Percentiles rank a stretch among this genome's conserved stretches.
Evolutionary conservation across 2,113 vertebrate genomes (phyloP).

Genomic region (Eolophus roseicapilla): DNA sequence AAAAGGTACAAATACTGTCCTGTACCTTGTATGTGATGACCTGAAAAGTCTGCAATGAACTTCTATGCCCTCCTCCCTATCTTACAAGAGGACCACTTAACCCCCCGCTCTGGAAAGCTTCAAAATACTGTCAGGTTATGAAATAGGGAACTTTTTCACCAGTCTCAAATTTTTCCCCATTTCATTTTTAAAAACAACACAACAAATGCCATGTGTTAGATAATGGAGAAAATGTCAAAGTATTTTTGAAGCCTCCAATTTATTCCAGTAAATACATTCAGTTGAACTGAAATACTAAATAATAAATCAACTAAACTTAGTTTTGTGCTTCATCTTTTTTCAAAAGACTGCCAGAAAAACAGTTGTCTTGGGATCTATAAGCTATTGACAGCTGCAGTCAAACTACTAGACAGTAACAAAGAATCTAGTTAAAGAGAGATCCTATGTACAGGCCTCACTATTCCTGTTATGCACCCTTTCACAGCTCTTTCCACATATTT

Average conservation of each 20-base stretch:
- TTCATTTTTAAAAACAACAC: neutral
- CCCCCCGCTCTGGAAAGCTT: neutral
- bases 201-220: conserved; percentile 12
- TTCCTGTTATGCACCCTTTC: conserved; percentile 27
- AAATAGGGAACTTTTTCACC: neutral
- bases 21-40: neutral
- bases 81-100: neutral
- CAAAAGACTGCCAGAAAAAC: conserved; percentile 58
- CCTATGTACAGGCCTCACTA: conserved; percentile 21
- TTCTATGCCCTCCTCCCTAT: neutral
- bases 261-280: conserved; percentile 52
- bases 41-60: neutral
- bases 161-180: neutral
- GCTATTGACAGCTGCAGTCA: conserved; percentile 67
- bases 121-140: neutral
- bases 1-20: neutral
- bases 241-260: conserved; percentile 53
- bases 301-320: conserved; percentile 68
- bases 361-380: conserved; percentile 63
- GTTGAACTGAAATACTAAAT: conserved; percentile 58
- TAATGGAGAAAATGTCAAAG: conserved; percentile 47
- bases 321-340: conserved; percentile 67
- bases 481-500: conserved; percentile 14
- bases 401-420: conserved; percentile 59
- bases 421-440: conserved; percentile 49